phyloP scores from a whole-genome alignment of 2,113 vertebrate species.

The Climacteris rufus region DNA sequence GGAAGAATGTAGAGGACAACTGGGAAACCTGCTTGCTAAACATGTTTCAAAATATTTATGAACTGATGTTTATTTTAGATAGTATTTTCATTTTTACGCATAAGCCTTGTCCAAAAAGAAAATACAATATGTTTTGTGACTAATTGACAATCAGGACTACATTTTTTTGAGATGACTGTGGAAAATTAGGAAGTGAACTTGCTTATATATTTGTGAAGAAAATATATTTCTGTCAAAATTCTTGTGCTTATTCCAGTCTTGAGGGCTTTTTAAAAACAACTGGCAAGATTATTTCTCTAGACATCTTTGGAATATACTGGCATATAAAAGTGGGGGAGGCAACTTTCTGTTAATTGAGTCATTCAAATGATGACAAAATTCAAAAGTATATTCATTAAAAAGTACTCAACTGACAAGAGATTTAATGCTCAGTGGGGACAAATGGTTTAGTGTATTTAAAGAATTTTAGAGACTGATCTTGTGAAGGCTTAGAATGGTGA shows the following conservation, averaged over 20 bases:
- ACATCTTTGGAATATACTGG: background rate
- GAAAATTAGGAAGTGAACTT: background rate
- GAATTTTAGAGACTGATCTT: conserved; percentile 24
- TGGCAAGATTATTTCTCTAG: background rate
- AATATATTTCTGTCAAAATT: background rate
- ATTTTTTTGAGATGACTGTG: background rate
- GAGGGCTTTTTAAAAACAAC: background rate
- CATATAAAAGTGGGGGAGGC: background rate
- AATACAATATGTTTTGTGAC: background rate
- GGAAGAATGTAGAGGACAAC: background rate
- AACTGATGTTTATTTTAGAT: background rate
- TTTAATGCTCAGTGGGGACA: conserved; percentile 18
- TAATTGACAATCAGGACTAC: background rate
- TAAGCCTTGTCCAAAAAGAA: background rate
- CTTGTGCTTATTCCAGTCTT: background rate
- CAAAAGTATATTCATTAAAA: conserved; percentile 53
- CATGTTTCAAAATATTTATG: background rate
- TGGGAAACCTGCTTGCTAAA: background rate
- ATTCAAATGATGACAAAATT: conserved; percentile 29
- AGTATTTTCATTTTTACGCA: background rate
- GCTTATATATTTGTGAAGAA: background rate
- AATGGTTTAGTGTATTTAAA: conserved; percentile 42
- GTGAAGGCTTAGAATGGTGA: background rate
- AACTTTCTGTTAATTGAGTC: conserved; percentile 17
- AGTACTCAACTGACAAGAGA: conserved; percentile 26